phyloP scores from a whole-genome alignment of 2,888 invertebrate genomes.

The Entomobrya multifasciata region DNA sequence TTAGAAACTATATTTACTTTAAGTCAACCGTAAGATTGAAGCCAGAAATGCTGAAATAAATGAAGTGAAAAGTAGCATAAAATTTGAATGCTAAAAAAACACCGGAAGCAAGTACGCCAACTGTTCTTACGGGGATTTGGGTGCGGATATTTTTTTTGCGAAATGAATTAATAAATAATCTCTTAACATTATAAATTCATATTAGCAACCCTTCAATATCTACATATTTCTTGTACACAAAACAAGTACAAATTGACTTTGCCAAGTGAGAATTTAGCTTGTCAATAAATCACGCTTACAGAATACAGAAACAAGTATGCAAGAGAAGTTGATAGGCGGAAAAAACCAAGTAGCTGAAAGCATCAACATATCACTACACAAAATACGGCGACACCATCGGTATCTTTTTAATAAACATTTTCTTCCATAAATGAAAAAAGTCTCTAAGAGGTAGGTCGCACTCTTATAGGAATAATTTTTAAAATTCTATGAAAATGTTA shows the following conservation, averaged over 20 bases:
- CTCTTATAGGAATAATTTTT: no score
- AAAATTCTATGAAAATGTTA: constrained; percentile 4
- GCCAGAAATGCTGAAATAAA: no score
- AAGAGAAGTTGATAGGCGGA: neutral
- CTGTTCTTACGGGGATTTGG: neutral
- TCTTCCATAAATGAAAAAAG: constrained; percentile 28
- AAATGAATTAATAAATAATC: constrained; percentile 4
- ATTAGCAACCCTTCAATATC: neutral
- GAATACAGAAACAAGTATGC: neutral
- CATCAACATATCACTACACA: constrained; percentile 12
- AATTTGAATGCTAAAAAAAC: neutral
- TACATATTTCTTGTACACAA: neutral
- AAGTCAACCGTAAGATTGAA: no score
- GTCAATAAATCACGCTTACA: constrained; percentile 24
- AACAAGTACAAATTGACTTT: constrained; percentile 29
- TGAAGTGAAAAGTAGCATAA: no score
- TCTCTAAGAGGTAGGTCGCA: no score
- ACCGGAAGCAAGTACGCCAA: constrained; percentile 19
- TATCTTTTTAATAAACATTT: constrained; percentile 16
- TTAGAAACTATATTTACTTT: no score
- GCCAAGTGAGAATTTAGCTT: neutral
- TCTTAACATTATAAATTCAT: neutral
- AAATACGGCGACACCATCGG: constrained; percentile 14
- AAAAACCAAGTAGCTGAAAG: constrained; percentile 44
- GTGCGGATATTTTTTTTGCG: neutral